A percentile compares a stretch with the other conserved stretches of the same genome.
phyloP scores from a whole-genome alignment of 2,888 invertebrate genomes.

The Stramonita haemastoma region DNA sequence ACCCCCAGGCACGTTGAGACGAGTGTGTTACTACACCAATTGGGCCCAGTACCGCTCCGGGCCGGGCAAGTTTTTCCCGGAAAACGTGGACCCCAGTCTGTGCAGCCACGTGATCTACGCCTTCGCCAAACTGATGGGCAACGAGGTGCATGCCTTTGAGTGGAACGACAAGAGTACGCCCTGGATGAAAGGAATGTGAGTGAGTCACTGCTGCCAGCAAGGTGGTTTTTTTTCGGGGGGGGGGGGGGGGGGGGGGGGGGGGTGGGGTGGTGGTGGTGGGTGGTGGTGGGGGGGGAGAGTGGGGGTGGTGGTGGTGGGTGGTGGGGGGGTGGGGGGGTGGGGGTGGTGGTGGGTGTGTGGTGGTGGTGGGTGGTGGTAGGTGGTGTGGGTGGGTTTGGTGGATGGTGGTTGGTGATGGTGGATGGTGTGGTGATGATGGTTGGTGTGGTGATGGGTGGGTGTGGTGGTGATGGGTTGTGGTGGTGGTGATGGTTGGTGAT shows the following conservation, averaged over 20 bases:
- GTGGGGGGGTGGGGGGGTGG: too few species aligned
- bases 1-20: not conserved
- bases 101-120: slow-evolving; percentile 98
- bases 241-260: too few species aligned
- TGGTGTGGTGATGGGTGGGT: not conserved
- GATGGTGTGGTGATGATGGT: not conserved
- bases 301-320: too few species aligned
- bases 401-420: too few species aligned
- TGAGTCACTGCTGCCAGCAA: not conserved
- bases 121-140: slow-evolving; percentile 94
- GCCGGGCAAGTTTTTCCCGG: slow-evolving; percentile 93
- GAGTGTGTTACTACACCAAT: slow-evolving; percentile 94
- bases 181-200: slow-evolving; percentile 49
- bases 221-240: too few species aligned
- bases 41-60: slow-evolving; percentile 98
- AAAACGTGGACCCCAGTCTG: slow-evolving; percentile 94
- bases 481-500: not conserved
- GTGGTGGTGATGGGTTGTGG: not conserved
- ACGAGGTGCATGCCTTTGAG: slow-evolving; percentile 93
- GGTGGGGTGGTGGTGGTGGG: too few species aligned
- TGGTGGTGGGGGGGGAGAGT: too few species aligned
- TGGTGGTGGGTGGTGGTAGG: too few species aligned
- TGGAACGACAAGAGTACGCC: slow-evolving; percentile 87
- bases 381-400: too few species aligned
- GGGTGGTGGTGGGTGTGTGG: too few species aligned